Base-by-base conservation (phyloP, 2,113 vertebrate species). In the Cololabis saira region DNA sequence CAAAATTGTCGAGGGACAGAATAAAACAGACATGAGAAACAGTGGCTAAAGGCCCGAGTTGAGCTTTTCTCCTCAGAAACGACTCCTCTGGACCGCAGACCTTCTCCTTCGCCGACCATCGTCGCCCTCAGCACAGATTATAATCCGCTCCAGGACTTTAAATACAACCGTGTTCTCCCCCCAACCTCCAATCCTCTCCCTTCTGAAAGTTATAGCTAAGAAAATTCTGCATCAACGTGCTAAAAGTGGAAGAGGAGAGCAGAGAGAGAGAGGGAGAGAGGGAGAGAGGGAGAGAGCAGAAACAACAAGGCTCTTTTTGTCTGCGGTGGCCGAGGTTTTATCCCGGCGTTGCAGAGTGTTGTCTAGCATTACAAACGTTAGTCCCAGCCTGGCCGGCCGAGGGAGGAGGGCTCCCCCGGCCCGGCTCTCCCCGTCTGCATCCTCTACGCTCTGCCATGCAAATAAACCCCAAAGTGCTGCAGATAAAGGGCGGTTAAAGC, bases 281-380 rank as follows among this genome's bases (percentile, higher is more conserved):
- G n/a, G 56, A 63, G 50, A 43, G 19, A 14, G 15, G 12, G 40
- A 43, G 18, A 12, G 59, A 62, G 24, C 24, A 48, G 47, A 74
- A 76, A 73, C 84, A 57, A 89, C 88, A 90, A 89, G 78, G 86
- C 80, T 76, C 86, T 89, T 84, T 90, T 88, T 91, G 88, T 91
- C 49, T 76, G 78, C 21, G 41, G 67, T 43, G 43, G 78, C 77
- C 49, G 65, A 82, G 81, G 76, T 82, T 90, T 86, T 89, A 85
- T 86, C 83, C 89, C 71, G 42, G 71, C 79, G 67, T 76, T 78
- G 83, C 83, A 18, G 77, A 83, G 87, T 76, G 90, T 90, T 87
- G 90, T 90, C 86, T 87, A 87, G 90, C 88, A 91, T 90, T 89
- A 89, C 85, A 91, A 91, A 89, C 89, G 81, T 89, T 72, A 72